Evolutionary conservation across 2,113 vertebrate species (phyloP).

Genomic region (Ciconia maguari): DNA sequence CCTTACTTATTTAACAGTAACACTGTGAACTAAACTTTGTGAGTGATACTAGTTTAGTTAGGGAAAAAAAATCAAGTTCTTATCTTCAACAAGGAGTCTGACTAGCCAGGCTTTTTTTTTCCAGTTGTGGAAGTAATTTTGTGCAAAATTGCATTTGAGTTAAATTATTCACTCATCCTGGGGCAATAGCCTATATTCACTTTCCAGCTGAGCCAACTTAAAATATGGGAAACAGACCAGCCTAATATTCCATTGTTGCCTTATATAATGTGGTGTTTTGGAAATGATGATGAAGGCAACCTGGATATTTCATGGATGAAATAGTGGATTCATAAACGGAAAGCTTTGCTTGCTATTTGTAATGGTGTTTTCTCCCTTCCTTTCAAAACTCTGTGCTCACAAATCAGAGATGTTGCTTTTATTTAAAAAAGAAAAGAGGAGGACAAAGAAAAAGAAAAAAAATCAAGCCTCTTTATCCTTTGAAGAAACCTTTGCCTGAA

Average conservation of each 20-base stretch:
- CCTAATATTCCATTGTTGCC: slow-evolving; percentile 33
- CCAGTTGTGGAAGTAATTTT: slow-evolving; percentile 39
- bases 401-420: neutral
- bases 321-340: slow-evolving; percentile 42
- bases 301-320: slow-evolving; percentile 49
- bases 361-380: neutral
- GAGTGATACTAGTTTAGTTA: neutral
- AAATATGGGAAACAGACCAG: slow-evolving; percentile 47
- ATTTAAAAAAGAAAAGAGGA: neutral
- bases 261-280: slow-evolving; percentile 44
- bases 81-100: neutral
- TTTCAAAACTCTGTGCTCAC: neutral
- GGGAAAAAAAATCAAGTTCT: neutral
- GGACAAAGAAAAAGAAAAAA: neutral
- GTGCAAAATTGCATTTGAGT: slow-evolving; percentile 20
- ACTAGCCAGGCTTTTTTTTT: neutral
- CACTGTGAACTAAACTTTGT: neutral
- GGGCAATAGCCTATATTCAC: slow-evolving; percentile 34
- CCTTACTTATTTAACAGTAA: neutral
- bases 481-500: slow-evolving; percentile 2
- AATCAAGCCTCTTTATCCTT: neutral
- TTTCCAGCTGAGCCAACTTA: slow-evolving; percentile 40
- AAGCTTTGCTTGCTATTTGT: slow-evolving; percentile 28
- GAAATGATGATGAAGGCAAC: slow-evolving; percentile 53
- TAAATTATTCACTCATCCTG: slow-evolving; percentile 52